Evolutionary conservation across 1,140 invertebrate genomes (phyloP), one percentile per base, ranked within the genome.

Genomic region (Saccostrea echinata): DNA sequence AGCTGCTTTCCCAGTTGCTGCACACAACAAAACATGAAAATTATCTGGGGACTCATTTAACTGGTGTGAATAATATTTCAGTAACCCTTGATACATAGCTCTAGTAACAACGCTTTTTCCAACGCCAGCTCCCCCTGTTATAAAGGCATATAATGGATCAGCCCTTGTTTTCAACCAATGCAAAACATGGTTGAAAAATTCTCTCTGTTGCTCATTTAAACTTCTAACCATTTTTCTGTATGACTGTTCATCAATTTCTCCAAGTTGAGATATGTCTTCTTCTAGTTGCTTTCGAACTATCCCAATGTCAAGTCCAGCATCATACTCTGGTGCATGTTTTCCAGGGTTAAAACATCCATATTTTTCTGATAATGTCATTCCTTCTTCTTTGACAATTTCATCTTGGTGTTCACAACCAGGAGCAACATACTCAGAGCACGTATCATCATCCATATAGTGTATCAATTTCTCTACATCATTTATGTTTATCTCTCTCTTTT

Each of bases 81-180:
- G 53, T 30, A 88, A 82, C 53, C 81, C 84, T 76, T 91, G 88
- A 86, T 87, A 86, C 11, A 90, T 9, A 51, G 88, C 85, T 64
- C 51, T 87, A 33, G 88, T 88, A 30, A 91, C 76, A 43, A 90
- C 88, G 81, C 76, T 85, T 87, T 92, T 92, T 81, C 89, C 91
- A 61, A 90, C 89, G 21, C 91, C 91, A 51, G 91, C 91, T 82
- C 91, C 91, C 64, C 88, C 91, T 24, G 84, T 57, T 43, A 88
- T 35, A 68, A 88, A 86, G 2, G 80, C 55, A 88, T 85, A 88
- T 8, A 88, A 53, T 64, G 87, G 87, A 0, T 88, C 84, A 43
- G 13, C 12, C 64, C 52, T 86, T 30, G 87, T 86, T 86, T 82
- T 86, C 24, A 86, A 13, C 85, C 85, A 86, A 51, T 86, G 85